phyloP scores from a whole-genome alignment of 2,797 vertebrate species.

The Cetoscarus ocellatus region DNA sequence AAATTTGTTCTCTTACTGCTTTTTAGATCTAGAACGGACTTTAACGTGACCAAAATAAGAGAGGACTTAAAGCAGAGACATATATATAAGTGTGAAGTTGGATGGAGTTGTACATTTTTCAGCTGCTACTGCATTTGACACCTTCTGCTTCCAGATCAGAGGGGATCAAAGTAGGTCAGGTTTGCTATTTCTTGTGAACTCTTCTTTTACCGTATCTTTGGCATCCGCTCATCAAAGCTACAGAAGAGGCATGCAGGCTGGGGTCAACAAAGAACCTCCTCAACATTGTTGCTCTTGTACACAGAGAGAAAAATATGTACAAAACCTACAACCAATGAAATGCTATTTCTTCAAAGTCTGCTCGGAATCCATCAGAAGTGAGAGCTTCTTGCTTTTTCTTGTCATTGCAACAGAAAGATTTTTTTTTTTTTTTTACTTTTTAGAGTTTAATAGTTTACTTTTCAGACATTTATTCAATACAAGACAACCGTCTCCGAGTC shows the following conservation, averaged over 20 bases:
- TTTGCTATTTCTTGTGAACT: constrained; percentile 54
- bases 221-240: constrained; percentile 46
- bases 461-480: too few species aligned
- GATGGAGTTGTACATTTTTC: constrained; percentile 9
- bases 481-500: too few species aligned
- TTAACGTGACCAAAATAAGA: constrained; percentile 6
- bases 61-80: not conserved
- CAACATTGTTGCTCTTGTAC: constrained; percentile 2
- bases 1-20: constrained; percentile 1
- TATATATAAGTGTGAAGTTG: not conserved
- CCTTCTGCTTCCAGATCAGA: constrained; percentile 52
- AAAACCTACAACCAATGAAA: constrained; percentile 11
- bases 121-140: constrained; percentile 34
- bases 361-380: constrained; percentile 25
- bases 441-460: too few species aligned
- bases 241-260: constrained; percentile 49
- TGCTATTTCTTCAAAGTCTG: constrained; percentile 26
- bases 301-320: constrained; percentile 6
- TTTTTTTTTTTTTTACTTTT: too few species aligned
- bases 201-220: constrained; percentile 34
- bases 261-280: constrained; percentile 44
- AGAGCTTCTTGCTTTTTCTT: not conserved
- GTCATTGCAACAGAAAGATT: not conserved
- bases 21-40: constrained; percentile 1
- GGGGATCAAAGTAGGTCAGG: constrained; percentile 60